Percentiles rank a stretch among this genome's conserved stretches.
phyloP scores from a whole-genome alignment of 2,797 vertebrate genomes.

The Sylvilagus floridanus region DNA sequence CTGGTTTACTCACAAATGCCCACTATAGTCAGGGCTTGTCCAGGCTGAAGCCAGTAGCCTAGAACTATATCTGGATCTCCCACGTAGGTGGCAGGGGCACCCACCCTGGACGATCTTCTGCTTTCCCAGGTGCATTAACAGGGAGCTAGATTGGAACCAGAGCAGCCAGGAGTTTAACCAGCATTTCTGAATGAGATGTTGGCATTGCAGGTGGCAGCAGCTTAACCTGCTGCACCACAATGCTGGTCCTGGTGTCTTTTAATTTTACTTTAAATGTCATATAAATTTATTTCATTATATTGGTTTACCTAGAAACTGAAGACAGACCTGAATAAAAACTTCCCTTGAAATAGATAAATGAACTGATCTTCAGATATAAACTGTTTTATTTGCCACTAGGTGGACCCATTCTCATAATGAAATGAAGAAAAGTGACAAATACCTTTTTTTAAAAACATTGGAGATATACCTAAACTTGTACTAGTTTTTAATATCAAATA shows the following conservation, averaged over 20 bases:
- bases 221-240: too few species aligned
- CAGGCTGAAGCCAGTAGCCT: too few species aligned
- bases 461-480: conserved; percentile 23
- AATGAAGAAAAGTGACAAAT: neutral
- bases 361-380: conserved; percentile 37
- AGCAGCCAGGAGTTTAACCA: too few species aligned
- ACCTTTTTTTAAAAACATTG: neutral
- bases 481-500: neutral
- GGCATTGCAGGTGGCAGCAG: too few species aligned
- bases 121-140: too few species aligned
- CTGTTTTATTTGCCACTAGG: conserved; percentile 79
- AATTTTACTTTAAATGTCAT: conserved; percentile 40
- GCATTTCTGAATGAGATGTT: too few species aligned
- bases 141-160: too few species aligned
- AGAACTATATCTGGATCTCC: too few species aligned
- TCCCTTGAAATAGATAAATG: conserved; percentile 54
- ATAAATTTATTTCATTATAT: conserved; percentile 43
- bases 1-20: too few species aligned
- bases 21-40: too few species aligned
- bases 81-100: too few species aligned
- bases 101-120: too few species aligned
- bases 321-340: conserved; percentile 43
- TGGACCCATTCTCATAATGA: conserved; percentile 80
- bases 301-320: conserved; percentile 40
- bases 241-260: neutral